These are phyloP conservation scores for Zapornia atra DNA, from an alignment of 2,113 vertebrate genomes.

Conservation along the genomic window DNA sequence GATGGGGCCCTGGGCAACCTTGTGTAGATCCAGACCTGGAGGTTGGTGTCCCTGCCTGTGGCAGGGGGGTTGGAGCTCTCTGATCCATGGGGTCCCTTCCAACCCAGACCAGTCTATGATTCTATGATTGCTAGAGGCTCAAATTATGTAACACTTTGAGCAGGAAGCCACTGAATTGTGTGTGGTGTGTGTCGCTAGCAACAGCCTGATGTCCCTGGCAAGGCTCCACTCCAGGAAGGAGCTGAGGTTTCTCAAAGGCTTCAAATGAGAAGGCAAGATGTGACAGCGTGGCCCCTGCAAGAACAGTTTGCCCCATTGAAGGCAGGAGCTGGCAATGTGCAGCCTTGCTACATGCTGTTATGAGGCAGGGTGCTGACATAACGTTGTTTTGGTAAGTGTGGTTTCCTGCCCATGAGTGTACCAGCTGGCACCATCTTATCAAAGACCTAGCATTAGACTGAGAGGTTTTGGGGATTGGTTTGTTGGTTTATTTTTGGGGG, in stretches of 20 bases:
- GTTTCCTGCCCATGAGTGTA: background rate
- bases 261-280: background rate
- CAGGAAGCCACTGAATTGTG: conserved; percentile 22
- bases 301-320: background rate
- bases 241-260: conserved; percentile 19
- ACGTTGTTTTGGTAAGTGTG: background rate
- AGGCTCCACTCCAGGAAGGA: conserved; percentile 51
- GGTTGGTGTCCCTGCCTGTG: too few relatives aligned
- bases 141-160: conserved; percentile 39
- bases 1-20: too few relatives aligned
- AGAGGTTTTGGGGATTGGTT: too few relatives aligned
- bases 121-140: conserved; percentile 37
- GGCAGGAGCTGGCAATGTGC: background rate
- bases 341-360: background rate
- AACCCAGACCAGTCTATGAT: too few relatives aligned
- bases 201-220: conserved; percentile 58
- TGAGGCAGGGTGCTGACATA: background rate
- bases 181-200: conserved; percentile 23
- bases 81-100: too few relatives aligned
- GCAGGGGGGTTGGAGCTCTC: too few relatives aligned
- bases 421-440: background rate
- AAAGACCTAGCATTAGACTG: background rate
- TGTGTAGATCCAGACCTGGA: too few relatives aligned
- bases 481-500: background rate
- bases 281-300: background rate